Evolutionary conservation across 2,888 invertebrate genomes (phyloP).

Genomic region (Cheilosia impressa): DNA sequence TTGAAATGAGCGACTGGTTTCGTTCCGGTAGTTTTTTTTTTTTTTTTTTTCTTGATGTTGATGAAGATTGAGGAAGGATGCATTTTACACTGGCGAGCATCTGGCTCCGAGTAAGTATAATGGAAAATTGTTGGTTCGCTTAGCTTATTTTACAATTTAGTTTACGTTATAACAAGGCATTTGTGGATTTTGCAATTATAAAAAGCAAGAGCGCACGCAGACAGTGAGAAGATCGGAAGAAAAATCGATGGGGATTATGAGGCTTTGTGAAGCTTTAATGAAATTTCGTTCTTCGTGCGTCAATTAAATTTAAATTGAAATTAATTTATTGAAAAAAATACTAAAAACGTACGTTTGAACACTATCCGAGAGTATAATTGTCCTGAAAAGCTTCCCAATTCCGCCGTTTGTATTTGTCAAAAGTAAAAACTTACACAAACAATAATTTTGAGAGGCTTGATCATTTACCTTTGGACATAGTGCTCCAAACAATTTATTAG

Average conservation of each 20-base stretch:
- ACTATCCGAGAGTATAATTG: too few relatives aligned
- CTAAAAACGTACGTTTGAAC: too few relatives aligned
- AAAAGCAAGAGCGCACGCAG: not conserved
- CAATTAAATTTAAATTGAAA: conserved; percentile 8
- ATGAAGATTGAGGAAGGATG: conserved; percentile 42
- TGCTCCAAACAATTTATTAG: too few relatives aligned
- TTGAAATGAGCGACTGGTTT: conserved; percentile 52
- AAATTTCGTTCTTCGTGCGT: not conserved
- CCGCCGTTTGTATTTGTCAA: too few relatives aligned
- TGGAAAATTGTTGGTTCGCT: conserved; percentile 61
- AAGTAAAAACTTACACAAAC: too few relatives aligned
- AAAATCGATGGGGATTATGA: not conserved
- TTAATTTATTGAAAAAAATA: not conserved
- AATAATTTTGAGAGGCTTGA: too few relatives aligned
- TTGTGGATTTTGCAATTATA: conserved; percentile 24
- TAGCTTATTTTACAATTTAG: conserved; percentile 53
- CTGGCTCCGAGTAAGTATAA: conserved; percentile 40
- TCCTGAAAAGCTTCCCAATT: too few relatives aligned
- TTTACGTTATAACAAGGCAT: conserved; percentile 30
- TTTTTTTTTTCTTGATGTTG: too few relatives aligned
- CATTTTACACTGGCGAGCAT: conserved; percentile 41
- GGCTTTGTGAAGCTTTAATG: not conserved
- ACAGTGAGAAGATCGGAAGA: not conserved
- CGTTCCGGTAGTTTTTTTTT: not conserved
- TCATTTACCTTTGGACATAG: too few relatives aligned